phyloP scores from a whole-genome alignment of 2,888 invertebrate species.

The Aplocera efformata region DNA sequence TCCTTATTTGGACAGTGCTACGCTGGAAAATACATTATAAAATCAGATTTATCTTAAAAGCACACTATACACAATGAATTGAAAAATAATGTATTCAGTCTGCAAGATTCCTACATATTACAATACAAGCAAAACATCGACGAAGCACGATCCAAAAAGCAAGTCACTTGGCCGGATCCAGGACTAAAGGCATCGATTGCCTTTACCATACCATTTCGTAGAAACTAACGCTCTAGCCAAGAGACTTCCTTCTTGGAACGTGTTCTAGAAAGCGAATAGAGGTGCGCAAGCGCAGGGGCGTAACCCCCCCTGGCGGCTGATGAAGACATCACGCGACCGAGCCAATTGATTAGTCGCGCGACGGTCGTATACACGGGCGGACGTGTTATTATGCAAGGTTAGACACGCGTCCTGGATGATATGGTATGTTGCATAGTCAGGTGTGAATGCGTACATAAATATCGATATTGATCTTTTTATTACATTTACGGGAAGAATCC shows the following conservation, averaged over 20 bases:
- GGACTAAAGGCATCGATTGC: too few relatives aligned
- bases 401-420: constrained; percentile 60
- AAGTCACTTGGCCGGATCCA: too few relatives aligned
- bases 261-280: constrained; percentile 25
- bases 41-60: too few relatives aligned
- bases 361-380: constrained; percentile 56
- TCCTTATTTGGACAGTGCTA: too few relatives aligned
- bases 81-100: constrained; percentile 5
- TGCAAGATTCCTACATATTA: constrained; percentile 20
- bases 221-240: too few relatives aligned
- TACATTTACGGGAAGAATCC: too few relatives aligned
- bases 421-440: constrained; percentile 26
- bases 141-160: not conserved
- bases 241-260: too few relatives aligned
- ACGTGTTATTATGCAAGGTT: constrained; percentile 75
- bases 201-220: too few relatives aligned
- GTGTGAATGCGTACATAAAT: constrained; percentile 27
- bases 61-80: not conserved
- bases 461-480: not conserved
- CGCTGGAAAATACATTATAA: too few relatives aligned
- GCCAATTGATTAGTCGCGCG: constrained; percentile 79
- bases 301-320: constrained; percentile 73
- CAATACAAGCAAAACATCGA: constrained; percentile 22
- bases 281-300: constrained; percentile 63
- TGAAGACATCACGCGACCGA: constrained; percentile 76